Conservation (phyloP, 2,888 invertebrate genomes). For the Stenurella melanura region DNA sequence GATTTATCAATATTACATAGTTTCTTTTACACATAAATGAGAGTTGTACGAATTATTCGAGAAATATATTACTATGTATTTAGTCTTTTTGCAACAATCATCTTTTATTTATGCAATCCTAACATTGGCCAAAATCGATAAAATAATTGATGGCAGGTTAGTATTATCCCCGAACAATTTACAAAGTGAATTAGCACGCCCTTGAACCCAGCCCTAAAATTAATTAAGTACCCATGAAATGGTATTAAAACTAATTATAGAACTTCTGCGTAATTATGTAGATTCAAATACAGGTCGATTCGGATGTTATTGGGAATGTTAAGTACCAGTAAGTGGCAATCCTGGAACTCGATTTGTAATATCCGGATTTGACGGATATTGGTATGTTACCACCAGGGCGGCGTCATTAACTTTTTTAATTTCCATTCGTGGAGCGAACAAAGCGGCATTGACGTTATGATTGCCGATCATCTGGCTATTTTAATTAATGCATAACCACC, state of each 20-base stretch:
- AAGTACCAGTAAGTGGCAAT: slow-evolving; percentile 55
- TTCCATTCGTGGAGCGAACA: slow-evolving; percentile 10
- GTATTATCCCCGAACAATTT: neutral
- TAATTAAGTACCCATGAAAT: slow-evolving; percentile 45
- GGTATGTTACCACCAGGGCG: slow-evolving; percentile 40
- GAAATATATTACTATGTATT: no score
- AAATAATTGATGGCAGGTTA: neutral
- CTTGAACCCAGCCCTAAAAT: slow-evolving; percentile 12
- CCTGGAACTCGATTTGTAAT: slow-evolving; percentile 56
- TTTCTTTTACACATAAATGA: no score
- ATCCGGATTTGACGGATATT: slow-evolving; percentile 59
- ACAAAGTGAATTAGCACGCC: neutral
- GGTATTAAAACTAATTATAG: slow-evolving; percentile 51
- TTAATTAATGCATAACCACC: neutral
- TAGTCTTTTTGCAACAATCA: no score
- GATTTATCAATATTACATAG: no score
- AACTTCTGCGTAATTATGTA: slow-evolving; percentile 47
- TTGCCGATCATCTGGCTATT: neutral
- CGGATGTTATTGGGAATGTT: slow-evolving; percentile 48
- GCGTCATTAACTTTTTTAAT: slow-evolving; percentile 21
- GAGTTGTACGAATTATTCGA: no score
- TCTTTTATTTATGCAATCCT: no score
- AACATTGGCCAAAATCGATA: neutral
- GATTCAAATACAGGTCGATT: slow-evolving; percentile 48
- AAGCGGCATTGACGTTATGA: slow-evolving; percentile 8